These are phyloP conservation scores for Cydia splendana DNA, from an alignment of 1,140 invertebrate genomes.

Conservation along the genomic window DNA sequence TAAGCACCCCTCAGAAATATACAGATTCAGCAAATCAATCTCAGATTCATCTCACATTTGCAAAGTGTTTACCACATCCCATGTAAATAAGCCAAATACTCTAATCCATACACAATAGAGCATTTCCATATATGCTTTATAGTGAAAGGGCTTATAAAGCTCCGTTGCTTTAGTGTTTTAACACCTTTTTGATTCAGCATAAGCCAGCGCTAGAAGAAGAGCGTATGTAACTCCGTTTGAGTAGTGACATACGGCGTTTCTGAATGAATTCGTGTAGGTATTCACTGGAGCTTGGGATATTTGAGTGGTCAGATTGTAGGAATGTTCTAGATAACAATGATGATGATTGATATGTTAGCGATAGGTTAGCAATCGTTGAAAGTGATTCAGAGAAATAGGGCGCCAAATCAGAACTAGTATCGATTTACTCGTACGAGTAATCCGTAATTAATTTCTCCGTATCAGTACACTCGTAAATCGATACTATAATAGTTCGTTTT, in stretches of 20 bases:
- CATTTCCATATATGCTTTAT: background rate
- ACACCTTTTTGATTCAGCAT: background rate
- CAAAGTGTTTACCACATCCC: conserved; percentile 20
- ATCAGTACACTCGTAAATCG: too few species aligned
- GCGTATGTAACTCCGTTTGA: background rate
- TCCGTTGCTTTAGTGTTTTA: background rate
- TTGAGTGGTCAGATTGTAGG: conserved; percentile 6
- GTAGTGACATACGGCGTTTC: background rate
- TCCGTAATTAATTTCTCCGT: too few species aligned
- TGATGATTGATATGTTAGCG: background rate
- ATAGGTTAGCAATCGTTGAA: background rate
- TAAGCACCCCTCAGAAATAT: background rate
- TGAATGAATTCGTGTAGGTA: background rate
- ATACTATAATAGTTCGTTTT: too few species aligned
- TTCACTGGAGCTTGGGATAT: background rate
- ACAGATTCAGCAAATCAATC: conserved; percentile 21
- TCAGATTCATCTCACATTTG: conserved; percentile 14
- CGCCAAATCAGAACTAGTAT: too few species aligned
- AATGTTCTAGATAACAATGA: background rate
- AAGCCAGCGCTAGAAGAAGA: background rate
- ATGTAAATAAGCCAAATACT: conserved; percentile 19
- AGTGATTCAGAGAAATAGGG: background rate
- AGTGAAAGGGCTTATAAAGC: background rate
- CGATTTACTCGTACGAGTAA: too few species aligned
- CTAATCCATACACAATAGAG: conserved; percentile 28